phyloP scores from a whole-genome alignment of 2,888 invertebrate genomes.

The Dryobota labecula region DNA sequence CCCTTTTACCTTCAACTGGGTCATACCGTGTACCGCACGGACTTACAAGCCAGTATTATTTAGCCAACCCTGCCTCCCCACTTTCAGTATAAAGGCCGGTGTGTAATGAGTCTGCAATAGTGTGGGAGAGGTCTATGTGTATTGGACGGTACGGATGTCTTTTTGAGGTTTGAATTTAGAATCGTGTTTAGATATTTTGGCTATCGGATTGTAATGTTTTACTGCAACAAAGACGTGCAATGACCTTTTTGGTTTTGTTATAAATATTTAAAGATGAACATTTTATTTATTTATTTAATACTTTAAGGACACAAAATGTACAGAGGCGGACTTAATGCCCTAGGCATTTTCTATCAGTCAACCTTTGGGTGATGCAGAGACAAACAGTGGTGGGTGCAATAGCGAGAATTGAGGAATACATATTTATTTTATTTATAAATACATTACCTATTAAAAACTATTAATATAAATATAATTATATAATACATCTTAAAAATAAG shows the following conservation, averaged over 20 bases:
- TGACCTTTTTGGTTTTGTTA: neutral
- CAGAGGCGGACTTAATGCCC: no score
- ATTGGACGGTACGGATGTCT: slow-evolving; percentile 55
- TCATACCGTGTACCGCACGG: slow-evolving; percentile 60
- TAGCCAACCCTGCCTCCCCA: slow-evolving; percentile 43
- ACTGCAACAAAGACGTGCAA: neutral
- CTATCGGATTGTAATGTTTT: slow-evolving; percentile 38
- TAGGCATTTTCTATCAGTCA: no score
- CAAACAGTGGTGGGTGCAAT: no score
- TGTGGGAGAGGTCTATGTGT: slow-evolving; percentile 46
- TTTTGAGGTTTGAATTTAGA: slow-evolving; percentile 57
- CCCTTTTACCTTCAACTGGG: slow-evolving; percentile 69
- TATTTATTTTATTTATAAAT: no score
- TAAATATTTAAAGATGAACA: neutral
- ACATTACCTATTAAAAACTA: no score
- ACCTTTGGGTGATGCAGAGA: no score
- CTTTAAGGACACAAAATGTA: no score
- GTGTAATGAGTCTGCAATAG: slow-evolving; percentile 23
- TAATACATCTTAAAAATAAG: no score
- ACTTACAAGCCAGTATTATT: slow-evolving; percentile 48
- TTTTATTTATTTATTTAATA: no score
- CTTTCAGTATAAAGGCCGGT: slow-evolving; percentile 27
- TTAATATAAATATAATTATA: no score
- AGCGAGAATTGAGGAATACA: no score
- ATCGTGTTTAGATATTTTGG: slow-evolving; percentile 46